Evolutionary conservation across 2,797 vertebrate genomes (phyloP).

Genomic region (Valencia hispanica): DNA sequence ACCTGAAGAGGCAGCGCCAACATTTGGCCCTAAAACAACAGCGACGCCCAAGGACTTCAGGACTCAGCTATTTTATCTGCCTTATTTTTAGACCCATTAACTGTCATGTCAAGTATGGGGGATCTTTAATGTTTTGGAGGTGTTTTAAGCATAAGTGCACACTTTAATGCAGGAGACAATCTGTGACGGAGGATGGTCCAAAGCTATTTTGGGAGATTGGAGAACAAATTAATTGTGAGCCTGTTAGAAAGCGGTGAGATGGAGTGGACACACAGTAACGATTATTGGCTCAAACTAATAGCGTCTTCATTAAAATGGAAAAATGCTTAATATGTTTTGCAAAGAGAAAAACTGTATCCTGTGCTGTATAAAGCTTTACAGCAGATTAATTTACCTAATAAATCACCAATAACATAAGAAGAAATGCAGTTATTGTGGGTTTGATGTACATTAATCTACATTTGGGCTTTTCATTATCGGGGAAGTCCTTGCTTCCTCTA

Average conservation of each 20-base stretch:
- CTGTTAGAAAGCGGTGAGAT: constrained; percentile 21
- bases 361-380: background rate
- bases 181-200: constrained; percentile 16
- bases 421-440: background rate
- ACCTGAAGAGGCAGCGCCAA: constrained; percentile 40
- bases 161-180: constrained; percentile 44
- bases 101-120: constrained; percentile 34
- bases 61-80: constrained; percentile 57
- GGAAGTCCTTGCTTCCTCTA: background rate
- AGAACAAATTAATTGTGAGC: constrained; percentile 18
- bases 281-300: constrained; percentile 15
- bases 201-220: constrained; percentile 24
- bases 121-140: constrained; percentile 32
- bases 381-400: background rate
- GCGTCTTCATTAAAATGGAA: constrained; percentile 7
- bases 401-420: background rate
- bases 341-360: background rate
- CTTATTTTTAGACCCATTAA: constrained; percentile 56
- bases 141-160: constrained; percentile 45
- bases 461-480: background rate
- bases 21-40: constrained; percentile 49
- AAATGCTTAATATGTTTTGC: background rate
- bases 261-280: constrained; percentile 11
- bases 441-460: background rate
- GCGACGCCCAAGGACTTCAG: constrained; percentile 49